Conservation (phyloP, 2,113 vertebrate species). For the Eulemur rufifrons region DNA sequence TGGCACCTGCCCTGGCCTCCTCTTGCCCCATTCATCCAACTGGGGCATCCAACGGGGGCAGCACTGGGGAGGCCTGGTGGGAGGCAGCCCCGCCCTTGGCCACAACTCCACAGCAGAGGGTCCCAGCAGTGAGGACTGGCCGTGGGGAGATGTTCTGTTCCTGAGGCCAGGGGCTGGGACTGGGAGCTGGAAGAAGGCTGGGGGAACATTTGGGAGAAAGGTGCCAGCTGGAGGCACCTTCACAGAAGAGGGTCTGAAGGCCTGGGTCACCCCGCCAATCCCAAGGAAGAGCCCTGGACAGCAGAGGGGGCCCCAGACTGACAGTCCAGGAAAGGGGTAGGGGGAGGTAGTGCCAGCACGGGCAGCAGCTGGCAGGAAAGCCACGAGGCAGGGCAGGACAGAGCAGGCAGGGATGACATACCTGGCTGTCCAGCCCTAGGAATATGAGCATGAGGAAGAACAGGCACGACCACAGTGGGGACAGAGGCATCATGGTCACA, state of each 20-base stretch:
- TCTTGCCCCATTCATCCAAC: neutral
- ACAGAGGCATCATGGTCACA: conserved; percentile 90
- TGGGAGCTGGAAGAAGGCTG: neutral
- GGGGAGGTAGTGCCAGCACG: neutral
- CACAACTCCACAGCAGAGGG: neutral
- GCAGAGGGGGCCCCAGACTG: accelerated
- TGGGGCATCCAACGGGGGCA: neutral
- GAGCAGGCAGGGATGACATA: conserved; percentile 5
- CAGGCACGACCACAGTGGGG: conserved; percentile 93
- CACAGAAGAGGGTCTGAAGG: neutral
- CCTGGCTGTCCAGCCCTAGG: conserved; percentile 94
- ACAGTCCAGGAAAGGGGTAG: too few relatives aligned
- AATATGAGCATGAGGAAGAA: conserved; percentile 97
- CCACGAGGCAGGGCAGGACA: neutral
- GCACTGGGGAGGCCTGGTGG: neutral
- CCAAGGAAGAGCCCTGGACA: neutral
- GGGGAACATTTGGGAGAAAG: neutral
- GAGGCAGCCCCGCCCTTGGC: neutral
- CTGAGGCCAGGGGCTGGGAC: neutral
- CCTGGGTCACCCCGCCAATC: neutral
- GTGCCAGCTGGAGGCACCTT: neutral
- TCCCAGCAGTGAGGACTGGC: neutral
- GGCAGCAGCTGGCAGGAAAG: neutral
- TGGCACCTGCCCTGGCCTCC: neutral
- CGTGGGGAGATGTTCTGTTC: neutral